Conservation (phyloP, 2,888 invertebrate genomes). For the Tanypteryx hageni region DNA sequence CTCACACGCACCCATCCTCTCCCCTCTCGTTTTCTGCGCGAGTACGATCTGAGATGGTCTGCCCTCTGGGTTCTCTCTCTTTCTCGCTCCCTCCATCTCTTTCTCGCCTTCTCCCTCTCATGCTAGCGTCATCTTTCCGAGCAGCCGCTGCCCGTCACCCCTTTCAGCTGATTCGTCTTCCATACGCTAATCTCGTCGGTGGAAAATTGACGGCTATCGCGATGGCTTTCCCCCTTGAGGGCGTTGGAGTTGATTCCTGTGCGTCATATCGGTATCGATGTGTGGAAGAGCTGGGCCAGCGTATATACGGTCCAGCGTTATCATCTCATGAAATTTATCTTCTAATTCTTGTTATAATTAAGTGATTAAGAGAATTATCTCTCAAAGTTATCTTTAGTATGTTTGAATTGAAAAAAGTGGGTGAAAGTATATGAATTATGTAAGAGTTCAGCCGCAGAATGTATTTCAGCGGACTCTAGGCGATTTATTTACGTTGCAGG, state of each 20-base stretch:
- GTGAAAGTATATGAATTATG: no score
- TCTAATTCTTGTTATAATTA: no score
- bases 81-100: background rate
- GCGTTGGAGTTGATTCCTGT: background rate
- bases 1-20: constrained; percentile 37
- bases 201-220: constrained; percentile 12
- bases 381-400: no score
- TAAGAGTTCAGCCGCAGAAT: no score
- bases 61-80: background rate
- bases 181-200: background rate
- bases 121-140: background rate
- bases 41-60: background rate
- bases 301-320: background rate
- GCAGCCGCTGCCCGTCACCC: constrained; percentile 11
- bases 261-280: no score
- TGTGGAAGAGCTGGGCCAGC: background rate
- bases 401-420: no score
- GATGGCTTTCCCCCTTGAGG: background rate
- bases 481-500: no score
- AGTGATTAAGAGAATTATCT: no score
- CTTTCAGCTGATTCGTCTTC: constrained; percentile 6
- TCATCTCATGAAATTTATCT: no score
- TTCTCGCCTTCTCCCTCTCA: no score
- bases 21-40: background rate
- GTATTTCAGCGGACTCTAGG: no score